Evolutionary conservation across 2,888 invertebrate genomes (phyloP).

Genomic region (Stegophylla sp.): DNA sequence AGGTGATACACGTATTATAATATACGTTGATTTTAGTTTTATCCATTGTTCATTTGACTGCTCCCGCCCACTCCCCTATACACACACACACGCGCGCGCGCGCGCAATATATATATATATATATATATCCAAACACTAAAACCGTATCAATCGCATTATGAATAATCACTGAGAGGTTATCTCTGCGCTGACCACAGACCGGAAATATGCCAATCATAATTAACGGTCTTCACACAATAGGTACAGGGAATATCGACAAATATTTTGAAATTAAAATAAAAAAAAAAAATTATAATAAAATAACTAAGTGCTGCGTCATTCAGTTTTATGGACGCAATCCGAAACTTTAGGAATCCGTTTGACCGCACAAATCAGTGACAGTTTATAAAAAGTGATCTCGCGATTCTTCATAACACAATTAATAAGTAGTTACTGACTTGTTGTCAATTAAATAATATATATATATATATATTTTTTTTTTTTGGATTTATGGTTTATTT

Average conservation of each 20-base stretch:
- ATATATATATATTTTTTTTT: too few relatives aligned
- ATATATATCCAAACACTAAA: conserved; percentile 9
- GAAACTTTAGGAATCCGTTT: too few relatives aligned
- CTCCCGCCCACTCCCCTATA: background rate
- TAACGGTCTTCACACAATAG: background rate
- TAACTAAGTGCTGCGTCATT: background rate
- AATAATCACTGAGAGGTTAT: conserved; percentile 42
- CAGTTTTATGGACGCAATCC: background rate
- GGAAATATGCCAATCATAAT: conserved; percentile 41
- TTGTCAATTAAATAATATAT: too few relatives aligned
- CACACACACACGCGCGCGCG: background rate
- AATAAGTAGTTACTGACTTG: too few relatives aligned
- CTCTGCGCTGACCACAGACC: conserved; percentile 26
- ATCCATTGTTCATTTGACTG: conserved; percentile 1
- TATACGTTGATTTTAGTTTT: conserved; percentile 25
- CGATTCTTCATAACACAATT: too few relatives aligned
- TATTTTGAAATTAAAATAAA: background rate
- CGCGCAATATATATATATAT: too few relatives aligned
- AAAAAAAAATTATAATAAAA: too few relatives aligned
- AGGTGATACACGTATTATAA: conserved; percentile 1
- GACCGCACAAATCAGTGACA: too few relatives aligned
- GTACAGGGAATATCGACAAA: background rate
- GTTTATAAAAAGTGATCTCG: too few relatives aligned
- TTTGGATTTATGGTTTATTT: too few relatives aligned
- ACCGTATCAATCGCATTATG: conserved; percentile 32